Conservation (phyloP, 2,113 vertebrate genomes). For the Rafetus swinhoei region DNA sequence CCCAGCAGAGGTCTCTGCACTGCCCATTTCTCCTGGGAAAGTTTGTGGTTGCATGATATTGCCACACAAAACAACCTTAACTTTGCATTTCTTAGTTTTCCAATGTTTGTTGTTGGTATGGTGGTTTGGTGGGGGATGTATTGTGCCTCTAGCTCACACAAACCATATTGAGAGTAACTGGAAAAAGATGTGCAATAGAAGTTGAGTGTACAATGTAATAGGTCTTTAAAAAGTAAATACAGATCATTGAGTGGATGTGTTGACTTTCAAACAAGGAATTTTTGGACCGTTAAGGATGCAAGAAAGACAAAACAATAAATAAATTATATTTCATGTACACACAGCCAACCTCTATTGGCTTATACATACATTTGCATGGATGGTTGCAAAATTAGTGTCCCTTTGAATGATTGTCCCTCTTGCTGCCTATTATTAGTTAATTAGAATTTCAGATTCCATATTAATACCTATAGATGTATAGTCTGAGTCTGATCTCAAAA, state of each 20-base stretch:
- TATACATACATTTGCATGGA: background rate
- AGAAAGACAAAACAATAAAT: background rate
- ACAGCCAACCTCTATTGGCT: background rate
- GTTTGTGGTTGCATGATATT: background rate
- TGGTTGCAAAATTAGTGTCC: background rate
- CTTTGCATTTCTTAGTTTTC: background rate
- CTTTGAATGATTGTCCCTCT: background rate
- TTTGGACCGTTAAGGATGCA: too few species aligned
- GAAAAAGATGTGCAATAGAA: background rate
- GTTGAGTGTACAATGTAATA: background rate
- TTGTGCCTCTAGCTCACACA: background rate
- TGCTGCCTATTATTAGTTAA: background rate
- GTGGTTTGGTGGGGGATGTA: background rate
- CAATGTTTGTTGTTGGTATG: background rate
- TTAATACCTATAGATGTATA: background rate
- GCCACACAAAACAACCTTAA: background rate
- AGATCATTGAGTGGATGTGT: background rate
- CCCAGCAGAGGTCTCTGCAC: background rate
- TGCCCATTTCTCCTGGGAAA: background rate
- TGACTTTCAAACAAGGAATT: background rate
- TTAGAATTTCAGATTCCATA: background rate
- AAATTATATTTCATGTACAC: background rate
- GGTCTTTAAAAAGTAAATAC: background rate
- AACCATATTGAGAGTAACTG: background rate
- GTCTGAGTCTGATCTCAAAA: background rate